phyloP scores from a whole-genome alignment of 2,797 vertebrate genomes.

The Rhincodon typus region DNA sequence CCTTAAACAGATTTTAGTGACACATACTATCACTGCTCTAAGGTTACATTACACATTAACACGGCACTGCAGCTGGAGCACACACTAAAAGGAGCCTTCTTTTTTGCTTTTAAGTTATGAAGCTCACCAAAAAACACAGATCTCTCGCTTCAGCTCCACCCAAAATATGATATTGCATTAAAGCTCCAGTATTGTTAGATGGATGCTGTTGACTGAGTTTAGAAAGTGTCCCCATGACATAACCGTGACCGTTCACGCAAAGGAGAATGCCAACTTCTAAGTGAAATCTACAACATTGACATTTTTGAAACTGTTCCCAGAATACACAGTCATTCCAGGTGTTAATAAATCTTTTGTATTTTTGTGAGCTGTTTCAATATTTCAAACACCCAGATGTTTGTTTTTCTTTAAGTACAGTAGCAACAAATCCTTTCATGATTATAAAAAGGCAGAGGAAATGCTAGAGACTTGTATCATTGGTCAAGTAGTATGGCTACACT shows the following conservation, averaged over 20 bases:
- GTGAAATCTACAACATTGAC: neutral
- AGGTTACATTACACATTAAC: neutral
- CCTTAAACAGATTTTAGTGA: neutral
- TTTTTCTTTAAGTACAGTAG: neutral
- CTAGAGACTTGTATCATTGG: neutral
- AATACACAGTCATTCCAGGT: neutral
- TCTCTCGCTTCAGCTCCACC: conserved; percentile 1
- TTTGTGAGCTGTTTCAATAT: neutral
- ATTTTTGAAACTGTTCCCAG: neutral
- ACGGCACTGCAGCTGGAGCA: too few relatives aligned
- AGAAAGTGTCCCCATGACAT: neutral
- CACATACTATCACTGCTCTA: neutral
- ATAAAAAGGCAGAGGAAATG: neutral
- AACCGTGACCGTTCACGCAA: neutral
- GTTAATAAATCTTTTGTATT: neutral
- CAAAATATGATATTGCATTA: neutral
- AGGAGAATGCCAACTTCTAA: neutral
- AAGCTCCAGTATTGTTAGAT: neutral
- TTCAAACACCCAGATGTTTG: too few relatives aligned
- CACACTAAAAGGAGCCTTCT: neutral
- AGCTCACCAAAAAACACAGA: neutral
- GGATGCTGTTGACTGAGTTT: neutral
- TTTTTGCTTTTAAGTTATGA: neutral
- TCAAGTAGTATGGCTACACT: neutral
- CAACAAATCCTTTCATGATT: neutral